These are phyloP conservation scores for Halcyon badia DNA, from an alignment of 2,797 vertebrate genomes.

Conservation along the genomic window DNA sequence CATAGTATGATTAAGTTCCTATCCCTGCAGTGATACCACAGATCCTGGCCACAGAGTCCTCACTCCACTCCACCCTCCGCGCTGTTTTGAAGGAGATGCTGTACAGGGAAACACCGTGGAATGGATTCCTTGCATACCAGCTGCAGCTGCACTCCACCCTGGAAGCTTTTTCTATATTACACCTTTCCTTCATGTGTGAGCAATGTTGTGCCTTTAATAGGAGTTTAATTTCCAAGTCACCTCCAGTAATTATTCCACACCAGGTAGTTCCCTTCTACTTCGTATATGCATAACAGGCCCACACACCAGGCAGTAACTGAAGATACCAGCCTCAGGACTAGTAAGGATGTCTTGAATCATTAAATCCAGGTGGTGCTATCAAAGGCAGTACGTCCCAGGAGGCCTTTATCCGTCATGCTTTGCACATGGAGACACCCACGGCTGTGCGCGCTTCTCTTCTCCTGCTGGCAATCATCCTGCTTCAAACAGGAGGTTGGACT, in stretches of 20 bases:
- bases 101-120: background rate
- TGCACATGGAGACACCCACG: background rate
- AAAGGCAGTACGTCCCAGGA: background rate
- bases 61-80: background rate
- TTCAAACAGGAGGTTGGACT: background rate
- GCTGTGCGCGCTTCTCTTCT: background rate
- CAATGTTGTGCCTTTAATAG: background rate
- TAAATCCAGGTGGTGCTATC: background rate
- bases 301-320: background rate
- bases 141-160: background rate
- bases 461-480: rapidly evolving
- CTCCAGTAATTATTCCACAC: background rate
- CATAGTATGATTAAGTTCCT: background rate
- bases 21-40: background rate
- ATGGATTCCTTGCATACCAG: background rate
- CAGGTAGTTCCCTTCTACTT: background rate
- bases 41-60: background rate
- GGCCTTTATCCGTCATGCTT: background rate
- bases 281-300: background rate
- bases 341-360: background rate
- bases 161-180: background rate
- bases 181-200: background rate
- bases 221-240: background rate
- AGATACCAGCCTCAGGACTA: background rate
- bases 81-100: background rate